Evolutionary conservation across 2,113 vertebrate species (phyloP).

Genomic region (Dicaeum eximium): DNA sequence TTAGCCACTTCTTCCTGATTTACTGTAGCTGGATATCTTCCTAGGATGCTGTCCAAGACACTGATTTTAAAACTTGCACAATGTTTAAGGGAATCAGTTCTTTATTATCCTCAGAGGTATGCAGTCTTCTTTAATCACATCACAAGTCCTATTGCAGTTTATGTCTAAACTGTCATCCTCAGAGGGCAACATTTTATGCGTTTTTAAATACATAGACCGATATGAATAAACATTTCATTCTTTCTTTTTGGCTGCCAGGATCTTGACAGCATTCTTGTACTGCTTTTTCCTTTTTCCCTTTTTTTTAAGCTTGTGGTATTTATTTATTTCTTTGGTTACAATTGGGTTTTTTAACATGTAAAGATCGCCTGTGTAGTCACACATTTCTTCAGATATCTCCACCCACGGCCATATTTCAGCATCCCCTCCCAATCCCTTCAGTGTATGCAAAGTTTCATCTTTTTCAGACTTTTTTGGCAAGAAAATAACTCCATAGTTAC

Average conservation of each 20-base stretch:
- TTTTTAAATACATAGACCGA: neutral
- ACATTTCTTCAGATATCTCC: neutral
- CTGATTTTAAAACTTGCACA: neutral
- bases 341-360: neutral
- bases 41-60: neutral
- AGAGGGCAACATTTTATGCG: neutral
- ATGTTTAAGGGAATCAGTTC: neutral
- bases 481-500: neutral
- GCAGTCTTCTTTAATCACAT: conserved; percentile 1
- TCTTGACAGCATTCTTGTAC: neutral
- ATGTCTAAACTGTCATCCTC: neutral
- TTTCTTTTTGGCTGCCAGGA: neutral
- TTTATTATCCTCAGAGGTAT: conserved; percentile 16
- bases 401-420: neutral
- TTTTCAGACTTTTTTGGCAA: neutral
- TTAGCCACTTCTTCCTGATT: neutral
- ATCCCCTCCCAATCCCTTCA: neutral
- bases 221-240: neutral
- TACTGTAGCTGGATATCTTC: neutral
- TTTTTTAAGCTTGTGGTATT: neutral
- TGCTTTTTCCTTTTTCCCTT: neutral
- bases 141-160: neutral
- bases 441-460: neutral
- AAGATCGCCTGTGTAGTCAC: neutral
- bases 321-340: neutral